Evolutionary conservation across 2,113 vertebrate species (phyloP), one percentile per base, ranked within the genome.

Genomic region (Genyomyrus donnyi): DNA sequence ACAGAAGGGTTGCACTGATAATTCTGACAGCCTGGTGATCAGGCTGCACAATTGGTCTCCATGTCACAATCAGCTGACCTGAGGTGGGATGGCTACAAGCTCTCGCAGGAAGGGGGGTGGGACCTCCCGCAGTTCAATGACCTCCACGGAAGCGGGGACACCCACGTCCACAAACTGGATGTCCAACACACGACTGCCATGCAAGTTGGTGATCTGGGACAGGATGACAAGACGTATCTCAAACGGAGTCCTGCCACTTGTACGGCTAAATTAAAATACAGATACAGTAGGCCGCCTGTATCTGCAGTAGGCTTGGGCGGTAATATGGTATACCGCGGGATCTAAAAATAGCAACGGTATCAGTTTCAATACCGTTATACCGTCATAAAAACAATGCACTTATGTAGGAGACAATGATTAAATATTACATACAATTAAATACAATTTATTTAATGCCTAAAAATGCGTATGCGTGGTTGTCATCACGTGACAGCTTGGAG

Each of bases 91-190:
- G 80, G 96, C 90, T 88, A 95, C 92, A 48, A 97, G 92, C 90
- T 97, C 97, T 91, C 94, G 96, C 27, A 97, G 92, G 91, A 97
- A 96, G 0, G 92, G 91, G 3, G 95, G 91, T 0, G 98, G 98
- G 84, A 98, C 96, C 94, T 99, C 97, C 94, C 96, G 93, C 70
- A 99, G 97, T 39, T 98, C 97, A 0, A 96, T 97, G 52, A 98
- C 95, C 94, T 98, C 97, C 5, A 98, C 95, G 35, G 98, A 97
- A 83, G 96, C 96, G 66, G 96, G 91, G 2, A 96, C 93, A 88
- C 98, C 98, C 35, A 96, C 92, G 91, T 99, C 98, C 88, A 97
- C 93, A 90, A 98, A 97, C 31, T 95, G 92, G 85, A 99, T 96
- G 88, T 99, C 98, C 48, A 99, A 94, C 50, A 98, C 96, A 21